phyloP scores from a whole-genome alignment of 2,113 vertebrate genomes.

The Pachyramphus minor region DNA sequence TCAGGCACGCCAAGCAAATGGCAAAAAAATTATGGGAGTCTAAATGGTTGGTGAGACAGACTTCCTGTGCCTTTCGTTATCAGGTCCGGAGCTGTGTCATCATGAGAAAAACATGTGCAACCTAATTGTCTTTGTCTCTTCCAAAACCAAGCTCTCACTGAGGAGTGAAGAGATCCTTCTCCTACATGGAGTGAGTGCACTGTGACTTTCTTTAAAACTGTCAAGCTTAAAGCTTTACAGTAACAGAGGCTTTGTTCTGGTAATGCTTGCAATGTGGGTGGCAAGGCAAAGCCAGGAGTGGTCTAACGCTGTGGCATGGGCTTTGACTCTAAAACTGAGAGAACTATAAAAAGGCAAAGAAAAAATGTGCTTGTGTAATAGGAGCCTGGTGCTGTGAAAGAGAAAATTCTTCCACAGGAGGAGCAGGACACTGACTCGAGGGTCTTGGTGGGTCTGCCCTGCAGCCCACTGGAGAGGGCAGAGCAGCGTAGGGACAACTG shows the following conservation, averaged over 20 bases:
- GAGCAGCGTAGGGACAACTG: not conserved
- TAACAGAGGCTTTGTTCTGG: constrained; percentile 43
- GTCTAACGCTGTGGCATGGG: not conserved
- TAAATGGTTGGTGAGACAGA: not conserved
- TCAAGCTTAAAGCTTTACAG: constrained; percentile 10
- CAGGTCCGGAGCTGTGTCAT: not conserved
- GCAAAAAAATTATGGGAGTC: not conserved
- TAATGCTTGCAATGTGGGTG: constrained; percentile 41
- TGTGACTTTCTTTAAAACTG: not conserved
- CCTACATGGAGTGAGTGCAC: not conserved
- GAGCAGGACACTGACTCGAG: not conserved
- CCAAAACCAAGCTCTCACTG: not conserved
- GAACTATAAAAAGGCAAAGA: constrained; percentile 5
- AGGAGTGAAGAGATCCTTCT: not conserved
- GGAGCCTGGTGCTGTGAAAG: not conserved
- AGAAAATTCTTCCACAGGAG: not conserved
- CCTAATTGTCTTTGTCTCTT: not conserved
- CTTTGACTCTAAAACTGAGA: not conserved
- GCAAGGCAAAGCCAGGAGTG: constrained; percentile 23
- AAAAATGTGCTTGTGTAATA: constrained; percentile 37
- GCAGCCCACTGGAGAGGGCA: not conserved
- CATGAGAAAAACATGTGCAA: not conserved
- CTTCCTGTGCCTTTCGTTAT: not conserved
- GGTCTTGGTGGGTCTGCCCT: not conserved
- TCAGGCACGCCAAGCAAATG: not conserved